phyloP scores from a whole-genome alignment of 1,140 invertebrate genomes.

The Drosophila subobscura region DNA sequence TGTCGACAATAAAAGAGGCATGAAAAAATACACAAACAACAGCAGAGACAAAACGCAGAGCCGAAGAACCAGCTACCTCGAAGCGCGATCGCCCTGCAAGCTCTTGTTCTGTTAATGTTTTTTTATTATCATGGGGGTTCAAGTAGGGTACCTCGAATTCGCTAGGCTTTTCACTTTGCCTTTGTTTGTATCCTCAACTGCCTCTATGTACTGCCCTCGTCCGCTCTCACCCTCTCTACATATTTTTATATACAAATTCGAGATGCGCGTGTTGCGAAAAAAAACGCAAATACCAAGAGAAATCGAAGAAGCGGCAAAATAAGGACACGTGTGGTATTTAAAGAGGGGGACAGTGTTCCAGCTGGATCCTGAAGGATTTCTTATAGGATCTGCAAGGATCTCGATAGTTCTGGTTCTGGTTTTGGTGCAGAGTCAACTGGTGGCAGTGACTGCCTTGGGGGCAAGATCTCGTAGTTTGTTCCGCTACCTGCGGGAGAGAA shows the following conservation, averaged over 20 bases:
- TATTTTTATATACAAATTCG: constrained; percentile 46
- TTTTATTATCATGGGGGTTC: neutral
- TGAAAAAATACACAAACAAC: constrained; percentile 48
- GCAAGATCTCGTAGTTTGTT: too few species aligned
- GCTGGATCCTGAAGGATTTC: constrained; percentile 20
- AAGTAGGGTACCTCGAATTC: constrained; percentile 5
- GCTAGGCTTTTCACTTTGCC: neutral
- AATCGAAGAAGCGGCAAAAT: constrained; percentile 48
- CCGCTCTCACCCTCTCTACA: constrained; percentile 22
- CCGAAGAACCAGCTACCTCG: neutral
- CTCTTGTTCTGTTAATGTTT: neutral
- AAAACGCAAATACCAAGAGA: constrained; percentile 31
- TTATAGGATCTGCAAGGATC: constrained; percentile 59
- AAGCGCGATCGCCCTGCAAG: constrained; percentile 18
- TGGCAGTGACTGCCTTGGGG: too few species aligned
- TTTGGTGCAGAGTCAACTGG: constrained; percentile 59
- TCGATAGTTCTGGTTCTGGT: constrained; percentile 19
- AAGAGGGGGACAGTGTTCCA: neutral
- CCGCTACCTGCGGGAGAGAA: constrained; percentile 39
- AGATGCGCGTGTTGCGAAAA: constrained; percentile 54
- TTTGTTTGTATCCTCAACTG: constrained; percentile 40
- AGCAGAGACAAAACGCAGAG: constrained; percentile 17
- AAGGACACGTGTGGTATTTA: constrained; percentile 73
- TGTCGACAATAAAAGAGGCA: constrained; percentile 55
- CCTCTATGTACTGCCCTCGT: constrained; percentile 14